phyloP scores from a whole-genome alignment of 2,888 invertebrate species.

The Sesia apiformis region DNA sequence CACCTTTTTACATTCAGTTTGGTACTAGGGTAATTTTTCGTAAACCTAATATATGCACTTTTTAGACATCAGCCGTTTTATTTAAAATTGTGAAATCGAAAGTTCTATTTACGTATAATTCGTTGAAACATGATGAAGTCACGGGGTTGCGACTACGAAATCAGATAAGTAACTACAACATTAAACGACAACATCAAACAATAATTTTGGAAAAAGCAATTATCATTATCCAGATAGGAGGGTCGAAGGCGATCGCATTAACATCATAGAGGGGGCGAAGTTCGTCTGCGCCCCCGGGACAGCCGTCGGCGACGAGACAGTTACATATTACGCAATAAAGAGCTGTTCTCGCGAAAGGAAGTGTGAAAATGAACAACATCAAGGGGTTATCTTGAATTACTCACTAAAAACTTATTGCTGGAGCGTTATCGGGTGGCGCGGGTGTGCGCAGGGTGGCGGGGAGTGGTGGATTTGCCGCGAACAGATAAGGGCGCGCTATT shows the following conservation, averaged over 20 bases:
- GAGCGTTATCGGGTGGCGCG: conserved; percentile 35
- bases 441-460: conserved; percentile 22
- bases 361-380: conserved; percentile 75
- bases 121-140: no score
- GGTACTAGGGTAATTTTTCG: conserved; percentile 20
- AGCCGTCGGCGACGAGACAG: conserved; percentile 66
- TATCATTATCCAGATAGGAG: conserved; percentile 70
- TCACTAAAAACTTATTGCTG: conserved; percentile 73
- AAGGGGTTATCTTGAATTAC: conserved; percentile 75
- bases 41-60: no score
- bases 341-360: conserved; percentile 75
- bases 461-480: conserved; percentile 64
- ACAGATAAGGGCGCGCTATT: conserved; percentile 74
- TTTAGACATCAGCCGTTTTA: no score
- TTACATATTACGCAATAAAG: conserved; percentile 74
- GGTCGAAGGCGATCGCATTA: conserved; percentile 69
- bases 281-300: conserved; percentile 63
- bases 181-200: conserved; percentile 70
- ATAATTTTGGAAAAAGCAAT: conserved; percentile 73
- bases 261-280: conserved; percentile 70
- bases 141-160: no score
- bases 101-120: no score
- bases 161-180: conserved; percentile 22
- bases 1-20: conserved; percentile 3
- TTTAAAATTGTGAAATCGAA: no score